Evolutionary conservation across 2,888 invertebrate genomes (phyloP).

Genomic region (Maniola hyperantus): DNA sequence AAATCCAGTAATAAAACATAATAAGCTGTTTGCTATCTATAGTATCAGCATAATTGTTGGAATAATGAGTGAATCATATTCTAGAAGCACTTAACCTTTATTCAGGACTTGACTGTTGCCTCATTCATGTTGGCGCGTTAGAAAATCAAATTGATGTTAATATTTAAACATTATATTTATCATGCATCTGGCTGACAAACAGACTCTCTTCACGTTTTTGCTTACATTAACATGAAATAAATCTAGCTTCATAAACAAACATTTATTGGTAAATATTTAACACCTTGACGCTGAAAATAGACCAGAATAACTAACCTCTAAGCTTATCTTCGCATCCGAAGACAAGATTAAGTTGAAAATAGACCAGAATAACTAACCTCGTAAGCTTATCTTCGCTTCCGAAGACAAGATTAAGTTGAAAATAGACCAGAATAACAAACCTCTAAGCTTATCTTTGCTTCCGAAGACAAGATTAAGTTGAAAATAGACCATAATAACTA

Average conservation of each 20-base stretch:
- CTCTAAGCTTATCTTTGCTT: neutral
- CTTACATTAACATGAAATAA: slow-evolving; percentile 3
- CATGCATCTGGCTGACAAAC: slow-evolving; percentile 37
- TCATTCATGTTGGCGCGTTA: slow-evolving; percentile 47
- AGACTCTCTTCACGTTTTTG: neutral
- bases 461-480: too few species aligned
- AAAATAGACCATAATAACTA: neutral
- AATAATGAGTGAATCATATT: slow-evolving; percentile 14
- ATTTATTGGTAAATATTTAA: slow-evolving; percentile 17
- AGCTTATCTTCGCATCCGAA: slow-evolving; percentile 6
- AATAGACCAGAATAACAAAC: neutral
- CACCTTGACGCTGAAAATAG: slow-evolving; percentile 12
- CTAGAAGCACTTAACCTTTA: slow-evolving; percentile 22
- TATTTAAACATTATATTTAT: slow-evolving; percentile 49
- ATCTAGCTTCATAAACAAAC: slow-evolving; percentile 9
- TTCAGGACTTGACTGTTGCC: slow-evolving; percentile 38
- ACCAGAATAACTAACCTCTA: neutral
- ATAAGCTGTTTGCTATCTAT: neutral
- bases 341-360: too few species aligned
- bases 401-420: too few species aligned
- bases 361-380: too few species aligned
- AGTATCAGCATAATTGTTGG: neutral
- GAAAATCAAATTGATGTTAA: slow-evolving; percentile 57
- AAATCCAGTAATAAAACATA: neutral
- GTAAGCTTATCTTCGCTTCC: too few species aligned